phyloP scores from a whole-genome alignment of 2,797 vertebrate species.

The Mycteria americana region DNA sequence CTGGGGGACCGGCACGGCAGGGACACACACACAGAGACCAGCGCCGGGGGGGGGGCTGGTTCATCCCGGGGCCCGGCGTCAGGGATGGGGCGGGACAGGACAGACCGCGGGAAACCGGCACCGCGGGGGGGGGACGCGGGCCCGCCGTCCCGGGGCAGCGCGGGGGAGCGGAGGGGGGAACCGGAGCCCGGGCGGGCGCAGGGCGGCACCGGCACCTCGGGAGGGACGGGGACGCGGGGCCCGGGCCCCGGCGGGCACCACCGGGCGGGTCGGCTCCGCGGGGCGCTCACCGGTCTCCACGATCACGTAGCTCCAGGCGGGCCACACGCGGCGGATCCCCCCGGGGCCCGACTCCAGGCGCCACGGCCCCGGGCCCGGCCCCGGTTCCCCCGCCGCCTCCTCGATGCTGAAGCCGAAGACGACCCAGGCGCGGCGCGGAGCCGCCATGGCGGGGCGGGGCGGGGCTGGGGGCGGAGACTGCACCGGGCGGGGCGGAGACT shows the following conservation, averaged over 20 bases:
- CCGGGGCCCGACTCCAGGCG: neutral
- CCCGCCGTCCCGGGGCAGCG: neutral
- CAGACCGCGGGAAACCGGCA: neutral
- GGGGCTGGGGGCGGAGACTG: too few relatives aligned
- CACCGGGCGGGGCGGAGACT: neutral
- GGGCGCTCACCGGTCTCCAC: constrained; percentile 29
- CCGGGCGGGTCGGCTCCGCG: neutral
- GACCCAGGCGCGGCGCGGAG: constrained; percentile 73
- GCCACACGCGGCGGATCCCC: constrained; percentile 5
- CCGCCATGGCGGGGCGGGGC: neutral
- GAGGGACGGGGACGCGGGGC: neutral
- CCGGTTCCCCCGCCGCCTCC: constrained; percentile 67
- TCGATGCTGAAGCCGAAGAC: constrained; percentile 86
- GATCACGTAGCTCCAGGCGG: constrained; percentile 45
- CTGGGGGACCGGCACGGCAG: neutral
- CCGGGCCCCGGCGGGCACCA: neutral
- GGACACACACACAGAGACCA: too few relatives aligned
- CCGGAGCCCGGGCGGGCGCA: neutral
- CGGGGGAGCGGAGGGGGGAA: neutral
- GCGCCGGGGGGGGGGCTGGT: too few relatives aligned
- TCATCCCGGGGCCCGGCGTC: too few relatives aligned
- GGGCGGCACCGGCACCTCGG: neutral
- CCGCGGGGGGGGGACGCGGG: too few relatives aligned
- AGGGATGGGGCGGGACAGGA: too few relatives aligned
- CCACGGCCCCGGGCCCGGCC: neutral